Percentiles rank a stretch among this genome's conserved stretches.
Conservation (phyloP, 2,113 vertebrate species). For the Heliornis fulica region DNA sequence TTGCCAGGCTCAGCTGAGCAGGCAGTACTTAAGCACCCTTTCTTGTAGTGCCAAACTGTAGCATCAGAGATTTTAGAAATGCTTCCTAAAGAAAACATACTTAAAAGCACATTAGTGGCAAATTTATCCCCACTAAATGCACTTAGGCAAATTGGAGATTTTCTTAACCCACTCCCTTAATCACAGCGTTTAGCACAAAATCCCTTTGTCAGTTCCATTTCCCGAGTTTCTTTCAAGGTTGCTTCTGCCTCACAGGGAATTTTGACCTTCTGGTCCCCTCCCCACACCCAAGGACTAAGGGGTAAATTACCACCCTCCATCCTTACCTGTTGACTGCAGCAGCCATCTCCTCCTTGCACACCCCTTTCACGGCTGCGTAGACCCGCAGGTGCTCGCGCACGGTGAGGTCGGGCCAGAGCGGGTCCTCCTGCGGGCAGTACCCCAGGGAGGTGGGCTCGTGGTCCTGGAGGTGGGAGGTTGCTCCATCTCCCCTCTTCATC, state of each 20-base stretch:
- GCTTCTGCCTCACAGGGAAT: neutral
- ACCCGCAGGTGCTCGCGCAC: constrained; percentile 80
- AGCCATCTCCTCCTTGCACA: constrained; percentile 53
- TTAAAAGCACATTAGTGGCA: neutral
- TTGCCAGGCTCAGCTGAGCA: neutral
- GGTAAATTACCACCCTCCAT: fast-evolving
- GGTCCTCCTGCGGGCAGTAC: constrained; percentile 87
- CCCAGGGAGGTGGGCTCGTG: constrained; percentile 57
- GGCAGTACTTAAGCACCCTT: neutral
- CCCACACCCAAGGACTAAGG: fast-evolving
- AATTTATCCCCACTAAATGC: neutral
- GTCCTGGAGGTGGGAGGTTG: neutral
- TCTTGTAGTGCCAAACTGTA: neutral
- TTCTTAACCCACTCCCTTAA: neutral
- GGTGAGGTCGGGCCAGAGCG: constrained; percentile 83
- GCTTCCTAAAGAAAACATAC: neutral
- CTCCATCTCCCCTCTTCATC: neutral
- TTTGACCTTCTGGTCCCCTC: neutral
- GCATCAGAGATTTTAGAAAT: neutral
- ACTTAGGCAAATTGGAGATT: neutral
- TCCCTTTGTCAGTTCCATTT: neutral
- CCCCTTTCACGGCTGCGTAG: constrained; percentile 76
- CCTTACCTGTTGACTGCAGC: constrained; percentile 74
- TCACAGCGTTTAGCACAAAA: neutral
- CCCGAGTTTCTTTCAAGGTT: neutral